Evolutionary conservation across 2,888 invertebrate genomes (phyloP).

Genomic region (Drosophila neotestacea): DNA sequence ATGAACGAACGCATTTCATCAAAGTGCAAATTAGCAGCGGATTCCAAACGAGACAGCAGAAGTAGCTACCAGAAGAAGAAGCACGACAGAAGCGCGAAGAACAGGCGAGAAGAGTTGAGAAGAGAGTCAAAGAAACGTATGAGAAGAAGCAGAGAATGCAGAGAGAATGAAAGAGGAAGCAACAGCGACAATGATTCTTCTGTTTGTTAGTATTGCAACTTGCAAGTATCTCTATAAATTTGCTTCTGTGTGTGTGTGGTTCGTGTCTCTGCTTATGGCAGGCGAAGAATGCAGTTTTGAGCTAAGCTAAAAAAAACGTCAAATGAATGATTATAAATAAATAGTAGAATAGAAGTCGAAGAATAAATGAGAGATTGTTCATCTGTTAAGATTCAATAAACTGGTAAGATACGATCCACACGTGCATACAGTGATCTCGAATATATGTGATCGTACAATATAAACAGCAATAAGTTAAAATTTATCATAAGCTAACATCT

Average conservation of each 20-base stretch:
- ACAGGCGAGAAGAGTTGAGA: constrained; percentile 15
- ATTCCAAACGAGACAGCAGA: constrained; percentile 65
- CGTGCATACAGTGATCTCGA: neutral
- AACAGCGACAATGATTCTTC: constrained; percentile 44
- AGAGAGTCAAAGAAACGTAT: neutral
- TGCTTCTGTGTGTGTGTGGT: constrained; percentile 33
- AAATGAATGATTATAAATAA: constrained; percentile 41
- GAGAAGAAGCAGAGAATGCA: constrained; percentile 1
- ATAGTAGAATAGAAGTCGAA: neutral
- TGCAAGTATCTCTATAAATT: constrained; percentile 8
- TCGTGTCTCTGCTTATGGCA: constrained; percentile 60
- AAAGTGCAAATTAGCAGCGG: constrained; percentile 81
- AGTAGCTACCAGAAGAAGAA: constrained; percentile 27
- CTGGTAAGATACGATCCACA: neutral
- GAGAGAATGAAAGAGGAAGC: constrained; percentile 6
- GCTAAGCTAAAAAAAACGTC: neutral
- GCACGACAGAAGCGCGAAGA: constrained; percentile 25
- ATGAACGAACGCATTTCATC: constrained; percentile 74
- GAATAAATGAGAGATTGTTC: constrained; percentile 1
- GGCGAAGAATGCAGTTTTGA: constrained; percentile 34
- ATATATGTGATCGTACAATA: too few species aligned
- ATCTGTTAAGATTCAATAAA: neutral
- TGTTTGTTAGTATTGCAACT: constrained; percentile 42
- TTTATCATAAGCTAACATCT: too few species aligned
- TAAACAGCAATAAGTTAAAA: too few species aligned